Evolutionary conservation across 2,797 vertebrate genomes (phyloP), one percentile per base, ranked within the genome.

Genomic region (Eulemur coronatus): DNA sequence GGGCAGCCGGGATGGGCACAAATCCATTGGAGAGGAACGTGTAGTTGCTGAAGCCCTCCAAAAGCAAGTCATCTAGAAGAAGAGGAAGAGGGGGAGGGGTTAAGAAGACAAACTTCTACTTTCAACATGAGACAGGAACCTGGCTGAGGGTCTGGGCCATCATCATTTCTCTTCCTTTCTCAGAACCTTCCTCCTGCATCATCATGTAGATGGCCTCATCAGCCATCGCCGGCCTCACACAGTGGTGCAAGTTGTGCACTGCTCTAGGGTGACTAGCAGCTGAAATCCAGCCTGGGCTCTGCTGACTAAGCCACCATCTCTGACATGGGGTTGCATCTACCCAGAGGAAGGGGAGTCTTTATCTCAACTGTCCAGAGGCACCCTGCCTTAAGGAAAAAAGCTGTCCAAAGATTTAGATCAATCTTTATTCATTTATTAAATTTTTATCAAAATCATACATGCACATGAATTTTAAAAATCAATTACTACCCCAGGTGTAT

Each of bases 31-130:
- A 99, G 35, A 99, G 98, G 98, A 99, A 99, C 0, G 99, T 99
- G 89, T 99, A 99, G 97, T 99, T 99, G 97, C 73, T 98, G 98
- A 99, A 99, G 13, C 98, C 98, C 97, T 99, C 99, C 94, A 99
- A 97, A 80, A 99, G 98, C 97, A 99, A 98, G 12, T 99, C 99
- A 88, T 99, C 99, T 99, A 97, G 96, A 98, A 97, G 97, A 59
- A 89, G 86, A 94, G 22, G 93, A n/a, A 72, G 81, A 65, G 0
- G 17, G 4, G 3, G 5, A 4, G 69, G 5, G 14, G 17, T 82
- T 33, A 35, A 26, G 26, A 79, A 33, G 48, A 38, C 8, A 13
- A 0, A 1, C 6, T 14, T 48, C 52, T 11, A 15, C 69, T 67
- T 7, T 38, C 30, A 63, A 14, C n/a, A 4, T 2, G 48, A 67